Evolutionary conservation across 2,113 vertebrate species (phyloP).

Genomic region (Poeciliopsis turrubarensis): DNA sequence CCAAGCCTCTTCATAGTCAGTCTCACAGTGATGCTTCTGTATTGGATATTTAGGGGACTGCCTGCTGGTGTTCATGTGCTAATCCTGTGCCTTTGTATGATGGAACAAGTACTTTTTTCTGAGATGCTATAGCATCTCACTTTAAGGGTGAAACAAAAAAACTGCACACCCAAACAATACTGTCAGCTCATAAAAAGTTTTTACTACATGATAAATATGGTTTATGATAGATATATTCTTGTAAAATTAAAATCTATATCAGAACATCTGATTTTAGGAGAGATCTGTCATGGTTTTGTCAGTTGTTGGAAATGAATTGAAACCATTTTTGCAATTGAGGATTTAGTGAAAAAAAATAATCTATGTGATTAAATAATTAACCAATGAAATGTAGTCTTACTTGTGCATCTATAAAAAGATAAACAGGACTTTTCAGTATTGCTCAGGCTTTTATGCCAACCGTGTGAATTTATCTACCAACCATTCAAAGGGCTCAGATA

Average conservation of each 20-base stretch:
- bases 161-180: constrained; percentile 63
- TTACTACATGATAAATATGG: constrained; percentile 69
- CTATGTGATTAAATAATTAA: constrained; percentile 18
- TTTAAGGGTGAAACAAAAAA: constrained; percentile 42
- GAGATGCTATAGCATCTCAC: constrained; percentile 39
- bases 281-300: constrained; percentile 1
- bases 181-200: constrained; percentile 63
- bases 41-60: constrained; percentile 54
- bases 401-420: constrained; percentile 22
- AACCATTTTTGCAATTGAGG: constrained; percentile 24
- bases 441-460: neutral
- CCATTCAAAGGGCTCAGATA: too few species aligned
- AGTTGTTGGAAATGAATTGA: neutral
- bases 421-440: constrained; percentile 6
- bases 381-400: constrained; percentile 29
- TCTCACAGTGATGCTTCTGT: constrained; percentile 62
- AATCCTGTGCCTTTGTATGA: constrained; percentile 63
- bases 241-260: constrained; percentile 48
- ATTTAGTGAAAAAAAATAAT: constrained; percentile 9
- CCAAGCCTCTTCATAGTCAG: constrained; percentile 54
- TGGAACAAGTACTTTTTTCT: constrained; percentile 43
- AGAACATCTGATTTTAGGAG: constrained; percentile 29
- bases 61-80: constrained; percentile 74
- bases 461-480: too few species aligned
- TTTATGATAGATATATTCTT: constrained; percentile 42